phyloP scores from a whole-genome alignment of 2,797 vertebrate genomes.

The Synaphobranchus kaupii region DNA sequence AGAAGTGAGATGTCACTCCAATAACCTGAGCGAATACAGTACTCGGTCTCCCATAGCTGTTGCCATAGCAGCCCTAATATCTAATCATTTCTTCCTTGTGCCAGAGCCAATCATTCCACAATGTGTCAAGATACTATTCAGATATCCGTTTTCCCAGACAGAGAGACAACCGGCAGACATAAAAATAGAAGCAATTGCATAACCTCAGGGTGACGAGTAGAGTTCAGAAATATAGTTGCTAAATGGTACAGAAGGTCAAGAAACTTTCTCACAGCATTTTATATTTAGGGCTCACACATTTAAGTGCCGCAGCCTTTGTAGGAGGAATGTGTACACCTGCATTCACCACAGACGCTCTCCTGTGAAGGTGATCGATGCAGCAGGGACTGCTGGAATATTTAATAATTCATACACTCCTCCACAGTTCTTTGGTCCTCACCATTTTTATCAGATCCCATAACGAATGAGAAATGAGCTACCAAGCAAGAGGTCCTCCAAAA shows the following conservation, averaged over 20 bases:
- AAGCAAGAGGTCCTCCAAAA: not conserved
- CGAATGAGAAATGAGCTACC: not conserved
- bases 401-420: not conserved
- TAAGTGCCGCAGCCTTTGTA: not conserved
- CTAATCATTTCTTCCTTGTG: not conserved
- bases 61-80: constrained; percentile 4
- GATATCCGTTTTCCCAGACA: not conserved
- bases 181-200: not conserved
- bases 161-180: not conserved
- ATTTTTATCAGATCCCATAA: not conserved
- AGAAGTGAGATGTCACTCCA: not conserved
- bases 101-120: not conserved
- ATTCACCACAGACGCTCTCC: not conserved
- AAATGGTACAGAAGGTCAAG: not conserved
- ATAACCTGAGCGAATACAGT: not conserved
- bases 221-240: not conserved
- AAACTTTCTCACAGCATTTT: not conserved
- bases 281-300: not conserved
- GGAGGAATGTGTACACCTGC: not conserved
- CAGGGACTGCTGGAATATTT: not conserved
- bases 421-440: not conserved
- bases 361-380: not conserved
- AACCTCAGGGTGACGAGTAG: not conserved
- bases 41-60: not conserved
- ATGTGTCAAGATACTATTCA: not conserved